Base-by-base conservation (phyloP, 2,888 invertebrate genomes). In the Limenitis camilla region DNA sequence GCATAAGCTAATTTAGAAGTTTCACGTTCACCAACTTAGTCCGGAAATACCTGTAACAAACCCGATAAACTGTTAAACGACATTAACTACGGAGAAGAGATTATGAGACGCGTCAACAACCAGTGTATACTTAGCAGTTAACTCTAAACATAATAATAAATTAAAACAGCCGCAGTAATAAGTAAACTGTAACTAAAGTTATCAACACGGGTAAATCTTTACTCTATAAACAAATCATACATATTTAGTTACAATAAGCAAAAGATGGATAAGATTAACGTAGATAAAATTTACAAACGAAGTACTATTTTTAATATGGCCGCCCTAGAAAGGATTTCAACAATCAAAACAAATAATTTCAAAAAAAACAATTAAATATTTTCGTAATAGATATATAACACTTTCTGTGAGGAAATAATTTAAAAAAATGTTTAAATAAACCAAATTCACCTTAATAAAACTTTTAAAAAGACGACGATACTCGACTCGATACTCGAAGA, bases 391-490 rank as follows among this genome's bases (percentile, higher is more conserved):
- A 5, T 32, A 47, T 40, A 40, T 47, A 32, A 40, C 9, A 43
- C 19, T 27, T 33, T 11, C 27, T 9, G 5, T 33, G 11, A 43
- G 45, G 46, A 41, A 11, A 30, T 36, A 7, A 6, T 10, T 19
- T 48, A 46, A 6, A 33, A 38, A 47, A 45, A 47, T 44, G 40
- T 56, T 55, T 49, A 57, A 65, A 62, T 56, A 59, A 65, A 58
- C 60, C 56, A 60, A 60, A 52, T 72, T 72, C 81, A 86, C 86
- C 86, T 85, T 78, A 80, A 78, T 81, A 82, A 79, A 84, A 78
- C 81, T 83, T 84, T 85, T 83, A 67, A 84, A 85, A 85, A 86
- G 81, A 81, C 79, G 82, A 76, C 77, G 84, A 82, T 79, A 81
- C 81, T 81, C 78, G 81, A 81, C 81, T 81, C 78, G 81, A 82